Evolutionary conservation across 2,888 invertebrate species (phyloP).

Genomic region (Ophioninae sp.): DNA sequence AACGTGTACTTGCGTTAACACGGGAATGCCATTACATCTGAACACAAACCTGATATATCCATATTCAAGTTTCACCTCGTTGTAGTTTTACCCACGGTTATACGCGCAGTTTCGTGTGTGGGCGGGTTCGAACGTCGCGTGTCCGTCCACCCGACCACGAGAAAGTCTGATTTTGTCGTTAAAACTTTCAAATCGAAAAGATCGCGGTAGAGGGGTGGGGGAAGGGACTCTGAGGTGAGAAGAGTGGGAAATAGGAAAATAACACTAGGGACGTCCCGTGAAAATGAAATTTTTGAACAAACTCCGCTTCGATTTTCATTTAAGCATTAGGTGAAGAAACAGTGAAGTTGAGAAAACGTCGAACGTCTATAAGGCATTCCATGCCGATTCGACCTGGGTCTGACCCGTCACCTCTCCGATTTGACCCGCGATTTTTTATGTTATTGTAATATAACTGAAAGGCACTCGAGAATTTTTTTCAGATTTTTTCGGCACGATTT

Average conservation of each 20-base stretch:
- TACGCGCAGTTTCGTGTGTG: not conserved
- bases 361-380: not conserved
- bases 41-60: not conserved
- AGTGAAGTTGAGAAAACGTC: not conserved
- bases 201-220: slow-evolving; percentile 32
- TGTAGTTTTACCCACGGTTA: not conserved
- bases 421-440: too few relatives aligned
- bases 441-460: too few relatives aligned
- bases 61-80: not conserved
- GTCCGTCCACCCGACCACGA: slow-evolving; percentile 14
- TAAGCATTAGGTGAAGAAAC: not conserved
- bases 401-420: too few relatives aligned
- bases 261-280: slow-evolving; percentile 33
- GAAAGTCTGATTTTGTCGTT: slow-evolving; percentile 64
- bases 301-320: slow-evolving; percentile 21
- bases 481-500: too few relatives aligned
- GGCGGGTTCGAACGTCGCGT: not conserved
- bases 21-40: not conserved
- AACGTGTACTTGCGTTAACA: not conserved
- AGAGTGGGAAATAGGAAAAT: slow-evolving; percentile 2
- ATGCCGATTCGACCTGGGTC: too few relatives aligned
- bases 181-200: slow-evolving; percentile 70
- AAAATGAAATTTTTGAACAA: slow-evolving; percentile 68
- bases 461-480: too few relatives aligned
- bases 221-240: slow-evolving; percentile 8